Percentiles rank a stretch among this genome's conserved stretches.
These are phyloP conservation scores for Xenopus petersii DNA, from an alignment of 2,797 vertebrate species.

Conservation along the genomic window DNA sequence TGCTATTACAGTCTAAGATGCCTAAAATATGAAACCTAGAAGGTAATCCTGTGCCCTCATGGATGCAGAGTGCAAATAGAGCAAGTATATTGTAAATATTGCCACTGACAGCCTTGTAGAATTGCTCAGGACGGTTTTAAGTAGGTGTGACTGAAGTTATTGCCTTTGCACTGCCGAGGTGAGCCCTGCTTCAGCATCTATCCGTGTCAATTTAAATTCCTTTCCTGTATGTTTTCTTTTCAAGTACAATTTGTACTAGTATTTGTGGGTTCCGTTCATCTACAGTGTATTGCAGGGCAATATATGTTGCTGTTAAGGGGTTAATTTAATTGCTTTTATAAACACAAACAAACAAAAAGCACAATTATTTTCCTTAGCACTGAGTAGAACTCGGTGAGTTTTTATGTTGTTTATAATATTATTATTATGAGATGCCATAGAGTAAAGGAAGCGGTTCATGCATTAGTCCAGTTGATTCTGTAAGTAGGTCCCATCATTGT, in stretches of 20 bases:
- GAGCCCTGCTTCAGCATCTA: no score
- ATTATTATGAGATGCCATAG: neutral
- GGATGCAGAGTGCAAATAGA: no score
- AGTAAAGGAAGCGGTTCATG: neutral
- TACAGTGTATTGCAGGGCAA: slow-evolving; percentile 34
- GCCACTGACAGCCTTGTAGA: no score
- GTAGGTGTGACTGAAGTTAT: slow-evolving; percentile 12
- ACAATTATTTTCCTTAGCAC: slow-evolving; percentile 3
- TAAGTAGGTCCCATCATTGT: no score
- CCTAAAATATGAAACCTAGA: no score
- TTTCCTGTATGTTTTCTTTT: neutral
- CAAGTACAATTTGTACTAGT: neutral
- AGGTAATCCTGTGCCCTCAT: no score
- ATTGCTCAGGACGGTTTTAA: neutral
- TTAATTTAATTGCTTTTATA: slow-evolving; percentile 34
- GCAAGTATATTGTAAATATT: no score
- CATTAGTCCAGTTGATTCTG: neutral
- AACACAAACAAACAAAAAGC: neutral
- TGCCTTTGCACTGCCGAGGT: slow-evolving; percentile 27
- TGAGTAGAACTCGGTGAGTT: slow-evolving; percentile 39
- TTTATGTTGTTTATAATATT: neutral
- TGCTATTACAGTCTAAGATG: no score
- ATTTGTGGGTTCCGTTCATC: neutral
- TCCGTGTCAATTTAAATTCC: neutral
- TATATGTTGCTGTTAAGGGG: slow-evolving; percentile 6